Evolutionary conservation across 2,888 invertebrate genomes (phyloP).

Genomic region (Latrodectus hesperus): DNA sequence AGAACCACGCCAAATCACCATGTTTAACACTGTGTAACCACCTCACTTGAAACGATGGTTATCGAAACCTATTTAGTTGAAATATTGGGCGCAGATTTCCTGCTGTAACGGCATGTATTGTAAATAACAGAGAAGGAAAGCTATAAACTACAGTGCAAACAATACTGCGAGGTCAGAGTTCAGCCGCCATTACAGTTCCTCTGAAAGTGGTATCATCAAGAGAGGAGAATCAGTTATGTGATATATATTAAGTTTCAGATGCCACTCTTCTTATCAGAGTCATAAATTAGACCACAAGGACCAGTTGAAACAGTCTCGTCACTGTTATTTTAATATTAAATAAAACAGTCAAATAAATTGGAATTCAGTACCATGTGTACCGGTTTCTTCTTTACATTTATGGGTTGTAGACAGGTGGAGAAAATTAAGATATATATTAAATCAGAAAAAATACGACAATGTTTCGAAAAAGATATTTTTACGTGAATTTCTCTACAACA

Average conservation of each 20-base stretch:
- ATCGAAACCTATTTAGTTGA: slow-evolving; percentile 27
- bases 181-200: slow-evolving; percentile 52
- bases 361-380: background rate
- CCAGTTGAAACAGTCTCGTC: slow-evolving; percentile 41
- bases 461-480: no score
- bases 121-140: slow-evolving; percentile 50
- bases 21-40: slow-evolving; percentile 7
- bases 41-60: slow-evolving; percentile 30
- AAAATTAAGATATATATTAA: no score
- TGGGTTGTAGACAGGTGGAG: no score
- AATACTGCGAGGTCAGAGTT: slow-evolving; percentile 41
- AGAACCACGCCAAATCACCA: slow-evolving; percentile 1
- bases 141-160: slow-evolving; percentile 61
- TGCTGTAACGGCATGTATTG: slow-evolving; percentile 9
- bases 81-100: slow-evolving; percentile 38
- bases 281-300: slow-evolving; percentile 44
- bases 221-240: slow-evolving; percentile 38
- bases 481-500: no score
- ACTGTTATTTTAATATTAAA: slow-evolving; percentile 53
- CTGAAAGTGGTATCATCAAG: slow-evolving; percentile 48
- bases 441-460: no score
- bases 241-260: slow-evolving; percentile 52
- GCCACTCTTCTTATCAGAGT: slow-evolving; percentile 55
- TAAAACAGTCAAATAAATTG: background rate
- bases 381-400: no score